A percentile compares a stretch with the other conserved stretches of the same genome.
Evolutionary conservation across 53 echinoderm and acorn worm species (phyloP).

Genomic region (Echinarachnius parma): DNA sequence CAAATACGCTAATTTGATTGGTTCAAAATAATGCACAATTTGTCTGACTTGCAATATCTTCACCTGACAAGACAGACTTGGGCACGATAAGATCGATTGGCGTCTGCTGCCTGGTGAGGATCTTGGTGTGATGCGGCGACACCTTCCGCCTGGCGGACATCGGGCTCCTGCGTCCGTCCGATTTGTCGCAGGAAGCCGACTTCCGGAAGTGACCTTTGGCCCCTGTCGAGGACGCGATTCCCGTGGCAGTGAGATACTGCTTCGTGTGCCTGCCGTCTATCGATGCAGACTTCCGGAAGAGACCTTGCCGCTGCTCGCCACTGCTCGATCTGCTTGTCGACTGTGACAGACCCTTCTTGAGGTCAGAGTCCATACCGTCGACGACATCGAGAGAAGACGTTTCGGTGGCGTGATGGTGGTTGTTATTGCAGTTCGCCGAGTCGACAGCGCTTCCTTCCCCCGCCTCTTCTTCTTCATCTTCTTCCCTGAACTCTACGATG

Average conservation of each 20-base stretch:
- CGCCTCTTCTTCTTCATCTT: no score
- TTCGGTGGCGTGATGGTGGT: slow-evolving; percentile 25
- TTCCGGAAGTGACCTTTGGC: slow-evolving; percentile 10
- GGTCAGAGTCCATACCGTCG: neutral
- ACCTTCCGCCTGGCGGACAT: slow-evolving; percentile 16
- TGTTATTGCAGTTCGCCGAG: slow-evolving; percentile 19
- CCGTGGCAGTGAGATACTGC: no score
- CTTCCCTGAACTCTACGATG: neutral
- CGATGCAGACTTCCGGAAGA: no score
- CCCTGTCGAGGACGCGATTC: no score
- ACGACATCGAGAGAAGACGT: slow-evolving; percentile 6
- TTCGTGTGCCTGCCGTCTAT: no score
- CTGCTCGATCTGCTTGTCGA: neutral
- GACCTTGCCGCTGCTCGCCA: neutral
- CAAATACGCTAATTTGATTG: no score
- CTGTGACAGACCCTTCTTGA: neutral
- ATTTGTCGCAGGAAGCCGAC: neutral
- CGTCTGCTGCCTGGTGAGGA: slow-evolving; percentile 18
- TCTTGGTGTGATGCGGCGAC: slow-evolving; percentile 23
- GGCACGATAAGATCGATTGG: slow-evolving; percentile 23
- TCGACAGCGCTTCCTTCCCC: neutral
- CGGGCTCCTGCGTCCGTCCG: slow-evolving; percentile 16
- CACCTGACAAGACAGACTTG: slow-evolving; percentile 16
- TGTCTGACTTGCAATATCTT: no score
- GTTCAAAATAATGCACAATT: no score